These are phyloP conservation scores for Girardia tigrina DNA, from an alignment of 2,888 invertebrate genomes.

Conservation along the genomic window DNA sequence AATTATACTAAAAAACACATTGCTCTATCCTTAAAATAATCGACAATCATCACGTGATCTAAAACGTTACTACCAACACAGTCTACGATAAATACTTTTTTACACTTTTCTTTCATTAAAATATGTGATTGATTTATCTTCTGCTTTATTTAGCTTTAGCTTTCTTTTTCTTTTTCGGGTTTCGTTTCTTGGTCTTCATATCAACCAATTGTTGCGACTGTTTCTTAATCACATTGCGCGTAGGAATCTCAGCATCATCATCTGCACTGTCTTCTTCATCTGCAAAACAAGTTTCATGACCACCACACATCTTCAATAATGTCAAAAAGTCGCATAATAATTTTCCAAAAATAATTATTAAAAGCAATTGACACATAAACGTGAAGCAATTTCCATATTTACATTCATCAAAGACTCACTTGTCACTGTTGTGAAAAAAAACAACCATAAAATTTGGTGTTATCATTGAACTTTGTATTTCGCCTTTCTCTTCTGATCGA, in stretches of 20 bases:
- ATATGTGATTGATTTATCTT: not conserved
- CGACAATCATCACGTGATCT: slow-evolving; percentile 12
- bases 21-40: not conserved
- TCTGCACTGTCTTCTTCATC: slow-evolving; percentile 49
- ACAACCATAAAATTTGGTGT: too few relatives aligned
- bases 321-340: too few relatives aligned
- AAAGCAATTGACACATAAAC: too few relatives aligned
- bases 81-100: not conserved
- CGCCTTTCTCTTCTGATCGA: too few relatives aligned
- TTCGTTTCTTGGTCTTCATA: slow-evolving; percentile 45
- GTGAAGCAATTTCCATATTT: too few relatives aligned
- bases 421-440: too few relatives aligned
- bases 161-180: slow-evolving; percentile 47
- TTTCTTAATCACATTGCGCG: slow-evolving; percentile 46
- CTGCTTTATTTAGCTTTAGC: slow-evolving; percentile 31
- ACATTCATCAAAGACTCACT: too few relatives aligned
- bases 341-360: too few relatives aligned
- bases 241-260: slow-evolving; percentile 47
- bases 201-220: slow-evolving; percentile 49
- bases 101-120: not conserved
- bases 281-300: slow-evolving; percentile 38
- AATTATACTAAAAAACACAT: not conserved
- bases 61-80: not conserved
- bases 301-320: too few relatives aligned
- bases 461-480: too few relatives aligned